Conservation (phyloP, 2,888 invertebrate genomes). For the Stenurella melanura region DNA sequence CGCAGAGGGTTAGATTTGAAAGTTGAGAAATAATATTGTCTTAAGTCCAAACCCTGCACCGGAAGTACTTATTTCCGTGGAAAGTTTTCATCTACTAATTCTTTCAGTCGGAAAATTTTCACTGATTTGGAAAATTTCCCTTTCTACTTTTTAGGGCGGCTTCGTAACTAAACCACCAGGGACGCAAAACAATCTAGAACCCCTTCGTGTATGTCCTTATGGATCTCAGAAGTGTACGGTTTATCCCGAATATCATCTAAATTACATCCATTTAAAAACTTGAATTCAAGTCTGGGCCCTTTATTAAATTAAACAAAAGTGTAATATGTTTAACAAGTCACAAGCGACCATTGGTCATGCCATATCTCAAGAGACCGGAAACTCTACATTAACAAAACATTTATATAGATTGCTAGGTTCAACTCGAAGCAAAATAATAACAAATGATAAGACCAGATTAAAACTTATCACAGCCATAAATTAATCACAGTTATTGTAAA, state of each 20-base stretch:
- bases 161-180: neutral
- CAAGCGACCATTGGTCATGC: slow-evolving; percentile 50
- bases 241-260: slow-evolving; percentile 19
- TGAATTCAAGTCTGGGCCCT: slow-evolving; percentile 24
- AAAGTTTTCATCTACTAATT: neutral
- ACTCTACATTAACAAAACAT: slow-evolving; percentile 55
- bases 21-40: too few relatives aligned
- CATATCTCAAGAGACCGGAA: slow-evolving; percentile 55
- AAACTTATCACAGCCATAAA: slow-evolving; percentile 41
- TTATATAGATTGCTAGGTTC: slow-evolving; percentile 47
- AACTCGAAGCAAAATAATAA: slow-evolving; percentile 49
- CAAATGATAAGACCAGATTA: slow-evolving; percentile 48
- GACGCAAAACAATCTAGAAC: neutral
- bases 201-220: neutral
- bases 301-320: slow-evolving; percentile 51
- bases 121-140: slow-evolving; percentile 13
- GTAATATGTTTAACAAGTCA: slow-evolving; percentile 53
- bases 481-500: slow-evolving; percentile 36
- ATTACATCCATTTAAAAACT: slow-evolving; percentile 25
- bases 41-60: neutral
- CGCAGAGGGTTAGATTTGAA: too few relatives aligned
- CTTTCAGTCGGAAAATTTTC: slow-evolving; percentile 25
- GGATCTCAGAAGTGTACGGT: neutral
- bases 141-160: neutral
- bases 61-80: neutral